Conservation (phyloP, 1,140 invertebrate genomes). For the Vanessa atalanta region DNA sequence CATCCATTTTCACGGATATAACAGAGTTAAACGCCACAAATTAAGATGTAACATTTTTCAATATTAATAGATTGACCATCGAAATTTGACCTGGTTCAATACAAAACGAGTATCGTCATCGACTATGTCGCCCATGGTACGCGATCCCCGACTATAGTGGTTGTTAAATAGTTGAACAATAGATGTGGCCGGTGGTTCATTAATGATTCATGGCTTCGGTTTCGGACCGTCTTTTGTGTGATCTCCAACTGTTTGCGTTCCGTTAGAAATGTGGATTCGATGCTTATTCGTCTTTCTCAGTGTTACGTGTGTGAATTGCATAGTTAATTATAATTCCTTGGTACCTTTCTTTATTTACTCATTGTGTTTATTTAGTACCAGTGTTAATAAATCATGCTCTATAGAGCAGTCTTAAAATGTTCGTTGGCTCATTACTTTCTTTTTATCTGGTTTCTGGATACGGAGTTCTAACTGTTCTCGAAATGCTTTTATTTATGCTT, state of each 20-base stretch:
- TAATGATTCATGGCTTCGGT: slow-evolving; percentile 59
- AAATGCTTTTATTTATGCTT: too few species aligned
- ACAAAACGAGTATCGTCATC: background rate
- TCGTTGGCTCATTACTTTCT: too few species aligned
- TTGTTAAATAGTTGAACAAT: slow-evolving; percentile 70
- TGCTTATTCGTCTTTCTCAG: slow-evolving; percentile 41
- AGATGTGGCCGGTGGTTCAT: slow-evolving; percentile 58
- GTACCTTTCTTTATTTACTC: slow-evolving; percentile 39
- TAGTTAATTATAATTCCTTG: slow-evolving; percentile 42
- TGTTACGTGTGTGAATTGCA: slow-evolving; percentile 35
- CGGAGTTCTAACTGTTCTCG: too few species aligned
- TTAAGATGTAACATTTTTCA: too few species aligned
- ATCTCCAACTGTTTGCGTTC: slow-evolving; percentile 51
- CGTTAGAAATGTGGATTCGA: slow-evolving; percentile 44
- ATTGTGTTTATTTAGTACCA: slow-evolving; percentile 28
- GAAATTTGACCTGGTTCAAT: background rate
- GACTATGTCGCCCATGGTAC: slow-evolving; percentile 23
- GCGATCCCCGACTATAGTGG: slow-evolving; percentile 37
- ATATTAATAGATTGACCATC: too few species aligned
- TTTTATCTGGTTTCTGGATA: too few species aligned
- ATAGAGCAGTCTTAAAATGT: background rate
- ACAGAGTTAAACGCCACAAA: too few species aligned
- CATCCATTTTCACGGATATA: too few species aligned
- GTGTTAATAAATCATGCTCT: background rate
- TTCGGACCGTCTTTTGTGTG: slow-evolving; percentile 65